These are phyloP conservation scores for Papilio elwesi DNA, from an alignment of 2,888 invertebrate species.

Conservation along the genomic window DNA sequence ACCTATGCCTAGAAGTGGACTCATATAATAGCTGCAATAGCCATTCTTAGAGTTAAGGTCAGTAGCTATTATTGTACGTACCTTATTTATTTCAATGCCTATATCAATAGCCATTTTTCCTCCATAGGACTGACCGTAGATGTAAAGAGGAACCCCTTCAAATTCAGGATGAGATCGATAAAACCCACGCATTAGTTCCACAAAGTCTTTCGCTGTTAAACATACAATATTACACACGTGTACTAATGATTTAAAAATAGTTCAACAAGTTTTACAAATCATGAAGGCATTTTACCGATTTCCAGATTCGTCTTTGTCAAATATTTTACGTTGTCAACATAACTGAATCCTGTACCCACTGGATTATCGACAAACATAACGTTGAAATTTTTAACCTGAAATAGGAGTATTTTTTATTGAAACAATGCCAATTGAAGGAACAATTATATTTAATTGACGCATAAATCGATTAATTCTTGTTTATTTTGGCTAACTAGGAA, in stretches of 20 bases:
- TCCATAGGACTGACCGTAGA: slow-evolving; percentile 95
- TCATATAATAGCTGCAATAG: too few species aligned
- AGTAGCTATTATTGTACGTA: slow-evolving; percentile 50
- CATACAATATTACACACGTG: slow-evolving; percentile 52
- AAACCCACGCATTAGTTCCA: slow-evolving; percentile 88
- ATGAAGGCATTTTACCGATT: slow-evolving; percentile 62
- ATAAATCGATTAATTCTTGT: too few species aligned
- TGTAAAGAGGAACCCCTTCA: slow-evolving; percentile 89
- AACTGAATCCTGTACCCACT: slow-evolving; percentile 94
- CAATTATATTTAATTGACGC: too few species aligned
- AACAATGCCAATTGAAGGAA: too few species aligned
- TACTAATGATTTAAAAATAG: not conserved
- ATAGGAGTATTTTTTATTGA: slow-evolving; percentile 42
- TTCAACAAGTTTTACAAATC: not conserved
- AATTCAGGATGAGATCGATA: slow-evolving; percentile 88
- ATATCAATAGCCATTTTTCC: slow-evolving; percentile 97
- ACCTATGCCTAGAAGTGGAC: too few species aligned
- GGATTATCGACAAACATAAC: slow-evolving; percentile 95
- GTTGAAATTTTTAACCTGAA: slow-evolving; percentile 89
- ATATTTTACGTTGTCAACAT: slow-evolving; percentile 81
- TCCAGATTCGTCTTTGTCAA: slow-evolving; percentile 72
- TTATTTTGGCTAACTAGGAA: too few species aligned
- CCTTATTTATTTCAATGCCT: slow-evolving; percentile 85
- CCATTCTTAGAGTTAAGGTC: too few species aligned
- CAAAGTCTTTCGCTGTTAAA: slow-evolving; percentile 87